Conservation (phyloP, 2,888 invertebrate genomes). For the Aphodius sticticus region DNA sequence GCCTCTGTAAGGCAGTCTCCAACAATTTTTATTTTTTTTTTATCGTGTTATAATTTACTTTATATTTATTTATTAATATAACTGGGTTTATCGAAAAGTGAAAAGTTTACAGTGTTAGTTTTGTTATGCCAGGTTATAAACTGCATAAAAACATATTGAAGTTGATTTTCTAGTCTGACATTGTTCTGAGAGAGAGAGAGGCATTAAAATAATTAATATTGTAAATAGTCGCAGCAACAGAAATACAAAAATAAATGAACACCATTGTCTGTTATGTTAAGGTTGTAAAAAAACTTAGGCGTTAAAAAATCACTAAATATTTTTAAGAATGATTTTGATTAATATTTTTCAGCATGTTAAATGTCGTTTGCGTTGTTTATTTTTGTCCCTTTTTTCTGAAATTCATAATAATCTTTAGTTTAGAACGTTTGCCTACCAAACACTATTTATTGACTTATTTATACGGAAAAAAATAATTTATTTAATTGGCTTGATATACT, state of each 20-base stretch:
- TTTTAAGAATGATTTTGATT: conserved; percentile 28
- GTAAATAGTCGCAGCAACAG: conserved; percentile 9
- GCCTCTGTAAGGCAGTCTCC: too few relatives aligned
- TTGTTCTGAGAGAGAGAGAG: conserved; percentile 9
- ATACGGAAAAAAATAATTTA: background rate
- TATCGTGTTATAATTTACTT: background rate
- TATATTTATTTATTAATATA: background rate
- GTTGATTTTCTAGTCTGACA: background rate
- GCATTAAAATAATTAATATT: conserved; percentile 26
- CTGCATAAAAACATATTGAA: background rate
- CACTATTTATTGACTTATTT: conserved; percentile 22
- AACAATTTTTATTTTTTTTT: too few relatives aligned
- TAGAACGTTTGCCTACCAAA: conserved; percentile 9
- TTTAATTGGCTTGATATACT: conserved; percentile 19
- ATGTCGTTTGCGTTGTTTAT: conserved; percentile 53
- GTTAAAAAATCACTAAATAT: conserved; percentile 30
- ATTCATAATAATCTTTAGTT: conserved; percentile 37
- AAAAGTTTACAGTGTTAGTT: background rate
- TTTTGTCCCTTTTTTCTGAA: conserved; percentile 44
- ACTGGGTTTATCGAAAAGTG: background rate
- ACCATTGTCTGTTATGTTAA: conserved; percentile 40
- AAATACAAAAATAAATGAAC: conserved; percentile 13
- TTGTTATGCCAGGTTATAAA: background rate
- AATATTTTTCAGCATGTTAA: conserved; percentile 47
- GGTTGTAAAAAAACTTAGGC: conserved; percentile 32